Evolutionary conservation across 2,888 invertebrate genomes (phyloP).

Genomic region (Cylloceria caligata): DNA sequence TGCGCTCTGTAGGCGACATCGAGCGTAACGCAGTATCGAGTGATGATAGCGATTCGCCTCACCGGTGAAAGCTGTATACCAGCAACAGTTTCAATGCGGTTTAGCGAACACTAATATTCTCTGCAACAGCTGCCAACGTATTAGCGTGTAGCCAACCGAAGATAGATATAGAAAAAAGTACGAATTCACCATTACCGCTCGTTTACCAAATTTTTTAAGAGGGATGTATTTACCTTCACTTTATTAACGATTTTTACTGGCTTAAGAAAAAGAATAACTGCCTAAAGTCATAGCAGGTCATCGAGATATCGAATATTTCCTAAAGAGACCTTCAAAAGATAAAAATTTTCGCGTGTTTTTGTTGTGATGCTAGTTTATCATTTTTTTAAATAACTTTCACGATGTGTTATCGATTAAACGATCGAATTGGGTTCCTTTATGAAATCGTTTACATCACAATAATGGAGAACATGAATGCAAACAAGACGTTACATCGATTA

Average conservation of each 20-base stretch:
- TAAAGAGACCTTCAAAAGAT: too few species aligned
- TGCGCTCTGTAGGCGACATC: slow-evolving; percentile 9
- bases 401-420: too few species aligned
- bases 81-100: slow-evolving; percentile 41
- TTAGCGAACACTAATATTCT: slow-evolving; percentile 43
- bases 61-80: slow-evolving; percentile 54
- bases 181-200: not conserved
- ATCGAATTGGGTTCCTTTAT: too few species aligned
- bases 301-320: too few species aligned
- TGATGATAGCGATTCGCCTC: slow-evolving; percentile 36
- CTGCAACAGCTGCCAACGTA: not conserved
- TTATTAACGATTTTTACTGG: too few species aligned
- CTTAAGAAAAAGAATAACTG: not conserved
- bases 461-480: not conserved
- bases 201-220: not conserved
- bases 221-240: too few species aligned
- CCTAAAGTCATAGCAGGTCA: too few species aligned
- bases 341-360: too few species aligned
- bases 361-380: too few species aligned
- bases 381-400: too few species aligned
- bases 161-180: not conserved
- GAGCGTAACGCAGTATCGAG: slow-evolving; percentile 41
- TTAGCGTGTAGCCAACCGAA: not conserved
- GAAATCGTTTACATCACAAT: too few species aligned
- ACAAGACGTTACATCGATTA: not conserved